These are phyloP conservation scores for Antedon mediterranea DNA, from an alignment of 53 echinoderm and acorn worm genomes.

Conservation along the genomic window DNA sequence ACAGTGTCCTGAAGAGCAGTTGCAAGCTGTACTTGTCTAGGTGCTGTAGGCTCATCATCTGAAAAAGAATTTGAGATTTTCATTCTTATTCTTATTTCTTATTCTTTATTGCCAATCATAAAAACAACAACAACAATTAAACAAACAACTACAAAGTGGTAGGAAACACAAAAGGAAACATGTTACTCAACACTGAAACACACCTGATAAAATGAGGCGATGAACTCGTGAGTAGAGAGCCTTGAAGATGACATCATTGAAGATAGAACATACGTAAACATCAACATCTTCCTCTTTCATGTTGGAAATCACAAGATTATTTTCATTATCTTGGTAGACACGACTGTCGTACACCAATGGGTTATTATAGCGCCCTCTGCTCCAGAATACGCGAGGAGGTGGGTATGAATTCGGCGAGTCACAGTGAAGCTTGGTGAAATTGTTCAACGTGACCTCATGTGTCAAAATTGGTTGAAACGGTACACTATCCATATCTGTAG, in stretches of 20 bases:
- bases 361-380: background rate
- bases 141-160: too few relatives aligned
- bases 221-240: background rate
- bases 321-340: background rate
- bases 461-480: background rate
- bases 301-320: background rate
- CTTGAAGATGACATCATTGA: background rate
- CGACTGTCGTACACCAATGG: background rate
- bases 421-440: background rate
- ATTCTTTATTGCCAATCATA: too few relatives aligned
- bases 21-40: background rate
- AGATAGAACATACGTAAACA: background rate
- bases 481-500: background rate
- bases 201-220: background rate
- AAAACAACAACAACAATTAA: too few relatives aligned
- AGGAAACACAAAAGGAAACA: too few relatives aligned
- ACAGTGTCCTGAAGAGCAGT: background rate
- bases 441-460: background rate
- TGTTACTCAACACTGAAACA: background rate
- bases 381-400: background rate
- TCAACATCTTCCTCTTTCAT: background rate
- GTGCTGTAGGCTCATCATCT: background rate
- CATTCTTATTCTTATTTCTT: too few relatives aligned
- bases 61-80: background rate
- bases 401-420: background rate